Percentiles rank a stretch among this genome's conserved stretches.
Evolutionary conservation across 2,113 vertebrate genomes (phyloP).

Genomic region (Halichoerus grypus): DNA sequence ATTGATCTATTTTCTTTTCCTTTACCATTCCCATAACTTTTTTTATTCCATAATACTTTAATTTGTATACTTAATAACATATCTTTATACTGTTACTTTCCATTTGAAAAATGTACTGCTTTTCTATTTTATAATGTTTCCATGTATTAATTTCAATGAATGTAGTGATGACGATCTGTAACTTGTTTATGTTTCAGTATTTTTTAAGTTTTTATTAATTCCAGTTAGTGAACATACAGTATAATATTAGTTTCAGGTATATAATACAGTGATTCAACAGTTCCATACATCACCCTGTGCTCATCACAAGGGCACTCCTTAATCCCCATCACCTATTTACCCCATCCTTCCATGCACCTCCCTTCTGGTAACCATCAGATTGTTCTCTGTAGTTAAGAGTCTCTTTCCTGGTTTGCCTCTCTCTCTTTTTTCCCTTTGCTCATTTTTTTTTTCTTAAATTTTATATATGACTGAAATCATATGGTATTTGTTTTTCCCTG

Average conservation of each 20-base stretch:
- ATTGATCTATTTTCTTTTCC: background rate
- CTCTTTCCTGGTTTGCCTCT: background rate
- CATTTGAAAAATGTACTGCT: background rate
- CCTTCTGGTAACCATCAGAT: background rate
- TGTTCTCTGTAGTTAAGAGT: background rate
- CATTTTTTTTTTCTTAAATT: background rate
- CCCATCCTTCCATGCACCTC: background rate
- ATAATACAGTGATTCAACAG: background rate
- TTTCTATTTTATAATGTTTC: slow-evolving; percentile 61
- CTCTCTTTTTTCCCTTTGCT: background rate
- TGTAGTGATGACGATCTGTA: slow-evolving; percentile 55
- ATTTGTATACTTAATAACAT: background rate
- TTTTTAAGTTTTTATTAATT: background rate
- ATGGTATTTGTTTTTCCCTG: background rate
- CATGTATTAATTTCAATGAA: slow-evolving; percentile 74
- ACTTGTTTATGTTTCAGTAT: slow-evolving; percentile 61
- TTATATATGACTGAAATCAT: background rate
- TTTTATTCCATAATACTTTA: background rate
- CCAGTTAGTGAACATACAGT: background rate
- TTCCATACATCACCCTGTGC: background rate
- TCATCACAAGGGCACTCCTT: background rate
- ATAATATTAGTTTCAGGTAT: background rate
- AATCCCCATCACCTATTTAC: background rate
- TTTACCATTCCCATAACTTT: background rate
- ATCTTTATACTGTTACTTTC: background rate